phyloP scores from a whole-genome alignment of 2,113 vertebrate genomes.

The Rhodinocichla rosea region DNA sequence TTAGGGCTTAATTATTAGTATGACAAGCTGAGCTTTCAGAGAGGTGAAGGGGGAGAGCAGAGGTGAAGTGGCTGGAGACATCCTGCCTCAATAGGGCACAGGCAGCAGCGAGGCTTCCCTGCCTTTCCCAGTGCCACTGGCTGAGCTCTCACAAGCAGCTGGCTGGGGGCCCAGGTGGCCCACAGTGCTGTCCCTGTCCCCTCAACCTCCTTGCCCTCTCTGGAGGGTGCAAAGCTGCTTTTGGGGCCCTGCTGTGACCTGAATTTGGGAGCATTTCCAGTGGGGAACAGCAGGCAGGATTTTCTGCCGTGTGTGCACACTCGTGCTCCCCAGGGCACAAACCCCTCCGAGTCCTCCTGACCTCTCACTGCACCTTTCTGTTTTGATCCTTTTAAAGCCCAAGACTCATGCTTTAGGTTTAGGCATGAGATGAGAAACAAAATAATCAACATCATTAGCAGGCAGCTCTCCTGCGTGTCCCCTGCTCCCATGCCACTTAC shows the following conservation, averaged over 20 bases:
- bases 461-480: not conserved
- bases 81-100: not conserved
- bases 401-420: not conserved
- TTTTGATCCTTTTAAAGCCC: not conserved
- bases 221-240: not conserved
- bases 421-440: not conserved
- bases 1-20: conserved; percentile 42
- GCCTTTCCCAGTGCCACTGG: not conserved
- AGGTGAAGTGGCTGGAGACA: conserved; percentile 50
- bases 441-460: not conserved
- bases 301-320: not conserved
- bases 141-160: not conserved
- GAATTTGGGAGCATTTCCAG: not conserved
- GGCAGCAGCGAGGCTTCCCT: not conserved
- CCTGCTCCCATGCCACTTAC: not conserved
- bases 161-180: not conserved
- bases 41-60: conserved; percentile 29
- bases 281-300: not conserved
- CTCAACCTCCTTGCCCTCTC: not conserved
- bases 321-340: not conserved
- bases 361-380: not conserved
- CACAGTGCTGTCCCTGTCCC: not conserved
- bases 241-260: not conserved
- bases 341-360: not conserved
- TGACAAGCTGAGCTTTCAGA: conserved; percentile 21